Conservation (phyloP, 1,140 invertebrate species). For the Chrysomallon squamiferum region DNA sequence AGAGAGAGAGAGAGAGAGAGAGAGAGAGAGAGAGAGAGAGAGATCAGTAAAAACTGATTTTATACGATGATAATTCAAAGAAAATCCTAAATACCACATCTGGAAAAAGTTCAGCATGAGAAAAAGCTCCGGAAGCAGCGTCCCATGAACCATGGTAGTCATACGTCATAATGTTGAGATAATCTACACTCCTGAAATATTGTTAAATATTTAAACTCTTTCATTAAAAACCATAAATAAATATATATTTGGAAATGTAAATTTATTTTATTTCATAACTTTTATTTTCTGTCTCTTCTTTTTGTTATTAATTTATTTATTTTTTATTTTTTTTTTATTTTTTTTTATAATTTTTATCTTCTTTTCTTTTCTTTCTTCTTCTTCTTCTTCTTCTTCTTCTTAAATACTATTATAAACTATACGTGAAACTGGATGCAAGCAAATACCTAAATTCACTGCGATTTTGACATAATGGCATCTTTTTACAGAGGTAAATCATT, state of each 20-base stretch:
- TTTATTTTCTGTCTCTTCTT: neutral
- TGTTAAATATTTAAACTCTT: neutral
- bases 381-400: too few relatives aligned
- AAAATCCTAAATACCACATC: slow-evolving; percentile 30
- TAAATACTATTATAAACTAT: too few relatives aligned
- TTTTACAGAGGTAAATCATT: too few relatives aligned
- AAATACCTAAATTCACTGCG: too few relatives aligned
- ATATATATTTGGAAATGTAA: neutral
- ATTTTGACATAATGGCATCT: too few relatives aligned
- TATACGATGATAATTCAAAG: too few relatives aligned
- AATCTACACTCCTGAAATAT: slow-evolving; percentile 81
- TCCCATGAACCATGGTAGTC: slow-evolving; percentile 96
- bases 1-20: neutral
- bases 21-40: too few relatives aligned
- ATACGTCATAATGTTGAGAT: slow-evolving; percentile 88
- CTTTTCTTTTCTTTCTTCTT: too few relatives aligned
- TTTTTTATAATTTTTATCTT: too few relatives aligned
- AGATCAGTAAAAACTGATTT: too few relatives aligned
- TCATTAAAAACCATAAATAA: neutral
- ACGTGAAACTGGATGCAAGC: too few relatives aligned
- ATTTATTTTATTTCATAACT: neutral
- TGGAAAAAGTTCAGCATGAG: slow-evolving; percentile 22
- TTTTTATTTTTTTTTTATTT: neutral
- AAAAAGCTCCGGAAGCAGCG: slow-evolving; percentile 21
- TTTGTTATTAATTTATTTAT: neutral